Base-by-base conservation (phyloP, 2,888 invertebrate species). In the Thecocarcelia acutangulata region DNA sequence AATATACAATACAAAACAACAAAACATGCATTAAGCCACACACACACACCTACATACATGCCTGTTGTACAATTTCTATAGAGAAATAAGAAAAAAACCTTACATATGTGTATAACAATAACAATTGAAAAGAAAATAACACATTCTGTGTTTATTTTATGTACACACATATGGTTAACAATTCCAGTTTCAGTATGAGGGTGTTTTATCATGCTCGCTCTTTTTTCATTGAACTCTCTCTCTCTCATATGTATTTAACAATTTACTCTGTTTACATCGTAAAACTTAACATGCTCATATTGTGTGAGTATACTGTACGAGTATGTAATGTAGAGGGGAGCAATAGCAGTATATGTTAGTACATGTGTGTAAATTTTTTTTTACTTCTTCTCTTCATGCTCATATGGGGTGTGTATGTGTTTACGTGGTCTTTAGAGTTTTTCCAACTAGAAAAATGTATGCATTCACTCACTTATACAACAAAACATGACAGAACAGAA, bases 1-100 rank as follows among this genome's bases (percentile, higher is more conserved):
- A 77, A 69, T 61, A 76, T 70, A 70, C 70, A 54, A 66, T 42
- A 70, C 72, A 54, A 61, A 56, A 79, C 66, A 76, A 21, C 6
- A 59, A 61, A 52, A 40, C 15, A 61, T 37, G 52, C 52, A 69
- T 56, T 58, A 8, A 28, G 58, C n/a, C n/a, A n/a, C n/a, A n/a
- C n/a, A n/a, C n/a, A n/a, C n/a, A n/a, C n/a, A n/a, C n/a, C n/a
- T n/a, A n/a, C 42, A 19, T 12, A 68, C 48, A 66, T 68, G 19
- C n/a, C 17, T 59, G 17, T n/a, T 44, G 19, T 28, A 12, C n/a
- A 28, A 8, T 28, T 15, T 21, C 13, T 50, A 24, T 2, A 58
- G 19, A 54, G 5, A 44, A 44, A 42, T 17, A 42, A n/a, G 21
- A 40, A 44, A 70, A 44, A 24, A 33, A 33, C 33, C 33, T 1